Base-by-base conservation (phyloP, 2,113 vertebrate genomes). In the Neomonachus schauinslandi region DNA sequence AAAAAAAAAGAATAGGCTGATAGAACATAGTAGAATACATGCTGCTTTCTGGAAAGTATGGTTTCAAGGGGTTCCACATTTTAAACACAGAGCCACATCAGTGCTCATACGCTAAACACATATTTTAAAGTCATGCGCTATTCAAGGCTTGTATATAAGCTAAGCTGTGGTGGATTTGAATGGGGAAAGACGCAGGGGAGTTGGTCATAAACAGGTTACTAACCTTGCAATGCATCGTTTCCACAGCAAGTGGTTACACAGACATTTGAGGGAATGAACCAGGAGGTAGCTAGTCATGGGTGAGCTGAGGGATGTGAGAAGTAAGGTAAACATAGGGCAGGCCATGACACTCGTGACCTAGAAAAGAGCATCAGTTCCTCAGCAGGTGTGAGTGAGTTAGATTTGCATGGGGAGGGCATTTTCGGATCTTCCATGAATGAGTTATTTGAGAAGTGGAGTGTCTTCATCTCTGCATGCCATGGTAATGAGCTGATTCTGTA, bases 371-470 rank as follows among this genome's bases (percentile, higher is more conserved):
- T 89, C 36, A 80, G 96, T 81, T 96, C 98, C 71, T 71, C 72
- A 46, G 74, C 18, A 93, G 93, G n/a, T 97, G 24, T 82, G 84
- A 98, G 77, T 0, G 14, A 94, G 61, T 97, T 69, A 67, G 65
- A 95, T 94, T 85, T 65, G 95, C 36, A 28, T 9, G 63, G 21
- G 24, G 33, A 94, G 89, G 81, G 26, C 80, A 81, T 51, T 92
- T 46, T 74, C 71, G 79, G 49, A 33, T 24, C 36, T 21, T 96
- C 81, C 59, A 18, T 79, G 67, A 81, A 42, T 53, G 42, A 84
- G 76, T 36, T 55, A 85, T 92, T 59, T 89, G 63, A 53, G 71
- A 80, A 91, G 71, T 69, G 4, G 26, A 15, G 49, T 8, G 94
- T 84, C n/a, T 95, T 91, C 33, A 49, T 83, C 96, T 97, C 0